A percentile compares a stretch with the other conserved stretches of the same genome.
phyloP scores from a whole-genome alignment of 2,888 invertebrate species.

The Brachyptera putata region DNA sequence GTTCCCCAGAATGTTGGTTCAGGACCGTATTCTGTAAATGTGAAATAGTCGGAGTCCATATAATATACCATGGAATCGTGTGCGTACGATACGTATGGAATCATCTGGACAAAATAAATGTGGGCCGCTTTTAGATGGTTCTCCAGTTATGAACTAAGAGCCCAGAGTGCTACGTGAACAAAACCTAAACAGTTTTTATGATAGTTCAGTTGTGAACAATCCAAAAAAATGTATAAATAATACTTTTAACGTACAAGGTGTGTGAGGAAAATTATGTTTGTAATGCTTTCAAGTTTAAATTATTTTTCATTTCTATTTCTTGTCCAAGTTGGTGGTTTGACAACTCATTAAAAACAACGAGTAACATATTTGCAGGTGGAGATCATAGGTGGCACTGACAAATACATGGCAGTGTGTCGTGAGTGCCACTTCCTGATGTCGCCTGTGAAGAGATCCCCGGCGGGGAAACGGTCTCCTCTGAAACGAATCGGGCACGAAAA shows the following conservation, averaged over 20 bases:
- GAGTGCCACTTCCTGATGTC: conserved; percentile 42
- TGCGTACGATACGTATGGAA: too few relatives aligned
- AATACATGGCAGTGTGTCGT: conserved; percentile 52
- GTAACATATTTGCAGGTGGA: conserved; percentile 45
- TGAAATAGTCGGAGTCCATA: too few relatives aligned
- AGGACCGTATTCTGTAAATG: too few relatives aligned
- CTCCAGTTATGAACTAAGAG: too few relatives aligned
- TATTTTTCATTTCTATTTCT: not conserved
- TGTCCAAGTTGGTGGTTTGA: not conserved
- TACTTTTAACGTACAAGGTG: not conserved
- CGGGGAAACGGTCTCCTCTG: not conserved
- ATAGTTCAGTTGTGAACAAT: too few relatives aligned
- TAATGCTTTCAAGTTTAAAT: not conserved
- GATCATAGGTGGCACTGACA: conserved; percentile 53
- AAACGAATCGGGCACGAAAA: too few relatives aligned
- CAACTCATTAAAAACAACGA: not conserved
- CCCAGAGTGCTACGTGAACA: too few relatives aligned
- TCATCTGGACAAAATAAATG: too few relatives aligned
- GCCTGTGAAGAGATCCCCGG: conserved; percentile 35
- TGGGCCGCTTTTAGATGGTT: too few relatives aligned
- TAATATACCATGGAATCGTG: too few relatives aligned
- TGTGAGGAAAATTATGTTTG: not conserved
- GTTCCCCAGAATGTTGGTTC: too few relatives aligned
- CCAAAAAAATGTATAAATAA: not conserved
- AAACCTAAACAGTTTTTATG: too few relatives aligned